These are phyloP conservation scores for Desmophyllum pertusum DNA, from an alignment of 92 coral and sea anemone genomes.

Conservation along the genomic window DNA sequence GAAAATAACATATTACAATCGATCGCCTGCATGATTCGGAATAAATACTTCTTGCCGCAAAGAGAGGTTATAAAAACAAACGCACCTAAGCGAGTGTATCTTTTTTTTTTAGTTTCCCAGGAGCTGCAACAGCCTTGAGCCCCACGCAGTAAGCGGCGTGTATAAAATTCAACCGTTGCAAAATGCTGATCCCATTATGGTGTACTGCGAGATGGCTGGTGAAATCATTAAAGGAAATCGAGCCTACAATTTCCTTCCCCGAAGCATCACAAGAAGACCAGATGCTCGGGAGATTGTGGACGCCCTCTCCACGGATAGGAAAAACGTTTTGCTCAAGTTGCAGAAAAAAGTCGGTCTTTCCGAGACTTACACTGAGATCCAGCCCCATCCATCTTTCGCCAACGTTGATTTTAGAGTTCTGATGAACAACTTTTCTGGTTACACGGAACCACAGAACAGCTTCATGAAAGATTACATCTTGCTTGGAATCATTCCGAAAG, in stretches of 20 bases:
- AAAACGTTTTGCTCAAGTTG: slow-evolving; percentile 52
- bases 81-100: too few relatives aligned
- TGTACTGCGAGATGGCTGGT: slow-evolving; percentile 65
- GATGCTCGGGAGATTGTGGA: slow-evolving; percentile 9
- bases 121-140: not conserved
- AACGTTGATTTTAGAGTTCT: not conserved
- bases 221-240: slow-evolving; percentile 28
- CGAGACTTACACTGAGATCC: slow-evolving; percentile 32
- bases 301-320: slow-evolving; percentile 48
- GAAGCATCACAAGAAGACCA: slow-evolving; percentile 27
- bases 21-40: too few relatives aligned
- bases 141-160: not conserved
- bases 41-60: too few relatives aligned
- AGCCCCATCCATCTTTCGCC: slow-evolving; percentile 1
- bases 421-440: slow-evolving; percentile 50
- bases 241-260: slow-evolving; percentile 64
- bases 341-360: slow-evolving; percentile 45
- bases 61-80: too few relatives aligned
- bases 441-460: slow-evolving; percentile 44
- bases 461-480: slow-evolving; percentile 46
- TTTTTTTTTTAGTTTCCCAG: slow-evolving; percentile 7
- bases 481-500: slow-evolving; percentile 55
- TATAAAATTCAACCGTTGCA: not conserved
- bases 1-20: too few relatives aligned
- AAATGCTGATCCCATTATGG: slow-evolving; percentile 4